Evolutionary conservation across 1,140 invertebrate species (phyloP), one percentile per base, ranked within the genome.

Genomic region (Drosophila kepulauana): DNA sequence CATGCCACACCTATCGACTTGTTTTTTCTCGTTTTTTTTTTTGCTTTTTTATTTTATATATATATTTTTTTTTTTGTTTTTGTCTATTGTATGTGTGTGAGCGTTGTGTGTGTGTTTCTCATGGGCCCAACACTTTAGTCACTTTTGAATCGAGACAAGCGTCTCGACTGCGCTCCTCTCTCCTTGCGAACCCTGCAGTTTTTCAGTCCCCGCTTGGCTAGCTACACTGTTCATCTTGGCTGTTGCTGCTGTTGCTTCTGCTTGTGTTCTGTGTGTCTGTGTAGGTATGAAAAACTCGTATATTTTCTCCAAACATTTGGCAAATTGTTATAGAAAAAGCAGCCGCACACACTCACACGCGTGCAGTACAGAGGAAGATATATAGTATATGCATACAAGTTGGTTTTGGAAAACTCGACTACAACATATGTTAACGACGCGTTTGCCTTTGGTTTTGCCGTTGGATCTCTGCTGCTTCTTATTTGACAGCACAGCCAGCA

Each of bases 251-350:
- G 20, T 3, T 51, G 48, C 6, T 6, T 2, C 13, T 16, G 15
- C 3, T 4, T 48, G 16, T 20, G 41, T 4, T 48, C 7, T 20
- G 41, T 35, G 3, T 51, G 16, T 33, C 59, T 70, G 16, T 74
- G 15, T 57, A 58, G 64, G 67, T 64, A 71, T 56, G 76, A 71
- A 84, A 68, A 84, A 78, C 81, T 85, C 67, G 66, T 75, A 72
- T 75, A 75, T 85, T 78, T 86, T 78, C 71, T 20, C 75, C 78
- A 81, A 81, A 79, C 70, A 81, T 86, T 86, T 81, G 78, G 63
- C 75, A 86, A 86, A 86, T 81, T 86, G 66, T 86, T 86, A 86
- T 81, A 81, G 78, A 86, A 86, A 72, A 73, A 62, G 70, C 66
- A 35, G 43, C 4, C 54, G 73, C 64, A 79, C 64, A 71, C 28